Evolutionary conservation across 2,888 invertebrate genomes (phyloP), one percentile per base, ranked within the genome.

Genomic region (Acrobasis repandana): DNA sequence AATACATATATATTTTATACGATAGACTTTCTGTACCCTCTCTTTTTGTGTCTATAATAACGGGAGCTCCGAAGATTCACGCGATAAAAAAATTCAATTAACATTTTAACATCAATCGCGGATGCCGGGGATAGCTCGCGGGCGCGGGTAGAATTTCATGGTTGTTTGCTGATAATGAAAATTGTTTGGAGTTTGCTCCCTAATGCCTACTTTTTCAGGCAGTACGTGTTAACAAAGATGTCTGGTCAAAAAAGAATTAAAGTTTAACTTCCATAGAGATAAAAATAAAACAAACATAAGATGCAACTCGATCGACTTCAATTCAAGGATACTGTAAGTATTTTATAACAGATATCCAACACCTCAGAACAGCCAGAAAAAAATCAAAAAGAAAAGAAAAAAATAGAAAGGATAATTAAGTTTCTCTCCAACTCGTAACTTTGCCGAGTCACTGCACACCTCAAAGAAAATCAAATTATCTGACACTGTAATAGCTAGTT

Each of bases 1-100:
- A 28, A 28, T 28, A n/a, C n/a, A n/a, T 10, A 43, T 43, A 43
- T 14, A 5, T 43, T 43, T 14, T 14, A n/a, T 3, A 43, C 4
- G n/a, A 43, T 10, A 14, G n/a, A 43, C 4, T 43, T 6, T 43
- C 43, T 43, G 43, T 43, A 43, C 11, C n/a, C 6, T 43, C 10
- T 43, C n/a, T 43, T 43, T 43, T 43, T 43, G n/a, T 14, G 43
- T 14, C 43, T 43, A 14, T 43, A 43, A 43, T 43, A 43, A 43
- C n/a, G n/a, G 43, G 43, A n/a, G 43, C 54, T 43, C 20, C 3
- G 56, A 56, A 56, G 56, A 56, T 56, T 56, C 20, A 56, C 20
- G 38, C 38, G 38, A 43, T 43, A 43, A 56, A 56, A 54, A 56
- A 56, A 56, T 56, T 56, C 56, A 56, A 56, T 56, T 56, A 56